These are phyloP conservation scores for Apamea anceps DNA, from an alignment of 2,888 invertebrate species.

Conservation along the genomic window DNA sequence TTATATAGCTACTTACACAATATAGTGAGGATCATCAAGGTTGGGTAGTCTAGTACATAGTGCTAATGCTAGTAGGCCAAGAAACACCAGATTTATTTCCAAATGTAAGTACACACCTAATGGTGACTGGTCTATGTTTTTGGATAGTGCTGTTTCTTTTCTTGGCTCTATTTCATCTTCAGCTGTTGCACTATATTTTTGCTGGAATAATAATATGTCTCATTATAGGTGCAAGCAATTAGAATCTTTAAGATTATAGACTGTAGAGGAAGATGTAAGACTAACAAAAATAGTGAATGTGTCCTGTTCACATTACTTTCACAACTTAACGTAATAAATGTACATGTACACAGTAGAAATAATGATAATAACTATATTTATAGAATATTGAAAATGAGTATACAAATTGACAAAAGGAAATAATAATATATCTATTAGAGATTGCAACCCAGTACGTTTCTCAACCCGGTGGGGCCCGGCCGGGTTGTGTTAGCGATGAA, in stretches of 20 bases:
- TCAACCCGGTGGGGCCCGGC: too few species aligned
- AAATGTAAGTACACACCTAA: constrained; percentile 86
- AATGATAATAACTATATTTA: background rate
- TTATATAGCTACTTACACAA: constrained; percentile 94
- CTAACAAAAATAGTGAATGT: background rate
- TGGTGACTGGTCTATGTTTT: constrained; percentile 57
- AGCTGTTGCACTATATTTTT: constrained; percentile 69
- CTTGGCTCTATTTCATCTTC: constrained; percentile 65
- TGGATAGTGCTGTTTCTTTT: constrained; percentile 41
- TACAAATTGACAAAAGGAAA: background rate
- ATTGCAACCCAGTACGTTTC: too few species aligned
- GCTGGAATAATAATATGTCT: constrained; percentile 7
- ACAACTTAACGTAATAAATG: background rate
- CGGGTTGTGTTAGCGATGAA: too few species aligned
- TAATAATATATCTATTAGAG: background rate
- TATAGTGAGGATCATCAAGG: constrained; percentile 95
- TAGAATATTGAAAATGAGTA: background rate
- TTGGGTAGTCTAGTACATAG: constrained; percentile 95
- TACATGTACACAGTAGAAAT: background rate
- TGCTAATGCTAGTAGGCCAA: constrained; percentile 92
- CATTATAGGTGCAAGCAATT: background rate
- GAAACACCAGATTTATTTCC: constrained; percentile 94
- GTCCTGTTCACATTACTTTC: background rate
- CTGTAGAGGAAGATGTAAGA: background rate
- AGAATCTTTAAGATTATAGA: background rate